Evolutionary conservation across 2,113 vertebrate genomes (phyloP).

Genomic region (Micronycteris hirsuta): DNA sequence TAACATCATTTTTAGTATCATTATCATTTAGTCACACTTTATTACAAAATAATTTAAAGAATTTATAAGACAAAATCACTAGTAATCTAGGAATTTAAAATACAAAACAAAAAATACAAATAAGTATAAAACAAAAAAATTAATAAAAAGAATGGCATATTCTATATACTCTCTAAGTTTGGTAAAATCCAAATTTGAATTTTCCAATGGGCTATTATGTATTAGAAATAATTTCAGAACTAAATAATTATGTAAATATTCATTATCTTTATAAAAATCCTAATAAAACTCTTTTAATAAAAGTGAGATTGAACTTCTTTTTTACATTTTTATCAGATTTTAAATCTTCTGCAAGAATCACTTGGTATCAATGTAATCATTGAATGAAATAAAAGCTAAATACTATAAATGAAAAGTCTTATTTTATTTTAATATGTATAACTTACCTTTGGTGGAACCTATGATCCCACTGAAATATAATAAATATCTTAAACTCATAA

Average conservation of each 20-base stretch:
- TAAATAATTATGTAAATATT: background rate
- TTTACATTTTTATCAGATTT: background rate
- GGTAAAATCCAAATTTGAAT: background rate
- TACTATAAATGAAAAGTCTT: background rate
- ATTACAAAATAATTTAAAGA: background rate
- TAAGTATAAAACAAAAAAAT: background rate
- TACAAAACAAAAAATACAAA: background rate
- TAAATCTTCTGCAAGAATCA: background rate
- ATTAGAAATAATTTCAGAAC: background rate
- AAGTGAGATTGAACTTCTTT: background rate
- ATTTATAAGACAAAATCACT: background rate
- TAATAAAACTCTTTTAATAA: background rate
- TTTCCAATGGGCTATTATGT: background rate
- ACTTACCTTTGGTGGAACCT: background rate
- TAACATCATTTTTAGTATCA: background rate
- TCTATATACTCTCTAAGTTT: background rate
- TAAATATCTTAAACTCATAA: background rate
- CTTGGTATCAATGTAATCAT: background rate
- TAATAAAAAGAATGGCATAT: background rate
- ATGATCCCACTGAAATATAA: background rate
- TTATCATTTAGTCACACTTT: background rate
- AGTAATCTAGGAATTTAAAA: background rate
- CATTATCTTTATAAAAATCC: background rate
- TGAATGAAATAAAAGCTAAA: background rate
- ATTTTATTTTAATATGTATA: background rate